Evolutionary conservation across 2,113 vertebrate genomes (phyloP).

Genomic region (Solea senegalensis): DNA sequence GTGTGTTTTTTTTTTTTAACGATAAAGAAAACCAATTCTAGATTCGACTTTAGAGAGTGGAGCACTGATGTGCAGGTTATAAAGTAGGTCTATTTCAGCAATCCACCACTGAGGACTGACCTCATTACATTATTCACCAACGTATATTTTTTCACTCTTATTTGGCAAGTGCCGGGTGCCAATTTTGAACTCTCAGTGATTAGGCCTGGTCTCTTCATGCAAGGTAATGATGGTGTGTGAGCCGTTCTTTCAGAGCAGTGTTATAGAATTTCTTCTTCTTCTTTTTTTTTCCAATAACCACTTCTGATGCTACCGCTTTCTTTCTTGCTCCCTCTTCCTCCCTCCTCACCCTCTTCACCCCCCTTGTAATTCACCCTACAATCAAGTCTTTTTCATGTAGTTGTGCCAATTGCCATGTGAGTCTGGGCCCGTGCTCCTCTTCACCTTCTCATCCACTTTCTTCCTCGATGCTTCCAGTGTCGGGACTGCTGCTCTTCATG

Average conservation of each 20-base stretch:
- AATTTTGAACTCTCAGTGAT: neutral
- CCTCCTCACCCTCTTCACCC: conserved; percentile 26
- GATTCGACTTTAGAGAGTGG: too few relatives aligned
- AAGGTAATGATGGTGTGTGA: conserved; percentile 18
- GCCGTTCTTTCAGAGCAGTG: conserved; percentile 6
- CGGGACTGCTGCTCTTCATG: conserved; percentile 26
- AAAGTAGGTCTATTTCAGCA: neutral
- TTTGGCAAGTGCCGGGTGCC: neutral
- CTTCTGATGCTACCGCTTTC: conserved; percentile 6
- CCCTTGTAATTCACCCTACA: conserved; percentile 59
- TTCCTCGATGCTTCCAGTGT: conserved; percentile 30
- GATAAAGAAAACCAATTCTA: too few relatives aligned
- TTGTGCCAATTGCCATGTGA: conserved; percentile 49
- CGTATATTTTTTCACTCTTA: neutral
- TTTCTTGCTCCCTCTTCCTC: neutral
- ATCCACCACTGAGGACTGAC: neutral
- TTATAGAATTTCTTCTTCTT: too few relatives aligned
- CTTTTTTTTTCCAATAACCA: too few relatives aligned
- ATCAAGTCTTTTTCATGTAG: conserved; percentile 71
- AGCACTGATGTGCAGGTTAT: neutral
- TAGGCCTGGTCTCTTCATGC: conserved; percentile 8
- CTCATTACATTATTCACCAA: neutral
- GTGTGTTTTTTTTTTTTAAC: too few relatives aligned
- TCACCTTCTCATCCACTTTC: conserved; percentile 18
- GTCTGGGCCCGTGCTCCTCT: conserved; percentile 43